A percentile compares a stretch with the other conserved stretches of the same genome.
Conservation (phyloP, 30 jellyfish, hydroid and myxozoan species). For the Cassiopea xamachana region DNA sequence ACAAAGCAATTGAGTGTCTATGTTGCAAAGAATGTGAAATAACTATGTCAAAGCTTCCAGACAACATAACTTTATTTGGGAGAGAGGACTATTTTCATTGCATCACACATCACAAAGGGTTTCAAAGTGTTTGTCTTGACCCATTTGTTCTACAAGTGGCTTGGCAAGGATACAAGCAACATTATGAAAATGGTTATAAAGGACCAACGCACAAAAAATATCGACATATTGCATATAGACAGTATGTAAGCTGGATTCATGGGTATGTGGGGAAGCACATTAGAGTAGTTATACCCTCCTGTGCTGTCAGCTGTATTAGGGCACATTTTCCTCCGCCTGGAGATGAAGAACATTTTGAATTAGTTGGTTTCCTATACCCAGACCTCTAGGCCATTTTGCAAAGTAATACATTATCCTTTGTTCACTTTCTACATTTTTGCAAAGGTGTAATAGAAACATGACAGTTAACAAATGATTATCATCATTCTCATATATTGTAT, state of each 20-base stretch:
- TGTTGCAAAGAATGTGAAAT: constrained; percentile 47
- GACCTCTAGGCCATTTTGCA: constrained; percentile 15
- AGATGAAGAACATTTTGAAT: neutral
- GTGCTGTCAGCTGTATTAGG: too few species aligned
- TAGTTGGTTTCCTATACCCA: neutral
- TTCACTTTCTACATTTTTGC: constrained; percentile 3
- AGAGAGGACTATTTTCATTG: constrained; percentile 38
- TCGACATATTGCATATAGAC: constrained; percentile 37
- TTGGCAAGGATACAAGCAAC: constrained; percentile 50
- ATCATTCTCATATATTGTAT: constrained; percentile 7
- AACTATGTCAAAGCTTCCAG: constrained; percentile 45
- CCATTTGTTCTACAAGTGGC: constrained; percentile 47
- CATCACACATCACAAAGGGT: constrained; percentile 40
- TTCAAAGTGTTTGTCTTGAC: constrained; percentile 37
- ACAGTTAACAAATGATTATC: neutral
- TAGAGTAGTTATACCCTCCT: too few species aligned
- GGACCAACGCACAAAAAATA: constrained; percentile 44
- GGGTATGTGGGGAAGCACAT: constrained; percentile 44
- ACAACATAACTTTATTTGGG: constrained; percentile 25
- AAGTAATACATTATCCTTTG: constrained; percentile 5
- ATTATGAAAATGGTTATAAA: constrained; percentile 24
- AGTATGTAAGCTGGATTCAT: constrained; percentile 31
- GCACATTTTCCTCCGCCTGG: constrained; percentile 55
- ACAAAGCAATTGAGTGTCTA: constrained; percentile 16
- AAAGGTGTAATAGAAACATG: constrained; percentile 10